A percentile compares a stretch with the other conserved stretches of the same genome.
phyloP scores from a whole-genome alignment of 2,797 vertebrate species.

The Clarias platycephalus region DNA sequence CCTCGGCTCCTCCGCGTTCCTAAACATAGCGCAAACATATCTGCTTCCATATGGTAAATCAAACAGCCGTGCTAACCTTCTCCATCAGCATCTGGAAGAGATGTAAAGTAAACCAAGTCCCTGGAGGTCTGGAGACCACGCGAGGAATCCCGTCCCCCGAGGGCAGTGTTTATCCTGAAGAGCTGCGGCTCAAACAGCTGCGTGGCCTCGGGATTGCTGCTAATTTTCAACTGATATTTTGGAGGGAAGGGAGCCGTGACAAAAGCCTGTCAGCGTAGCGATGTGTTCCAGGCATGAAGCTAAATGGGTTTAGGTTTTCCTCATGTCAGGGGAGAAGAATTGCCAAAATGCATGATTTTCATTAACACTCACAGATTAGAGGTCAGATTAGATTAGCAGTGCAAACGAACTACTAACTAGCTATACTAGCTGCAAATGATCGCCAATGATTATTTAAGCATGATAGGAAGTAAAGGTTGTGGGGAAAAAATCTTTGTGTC shows the following conservation, averaged over 20 bases:
- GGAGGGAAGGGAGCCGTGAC: background rate
- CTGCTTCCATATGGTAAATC: conserved; percentile 30
- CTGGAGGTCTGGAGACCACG: conserved; percentile 8
- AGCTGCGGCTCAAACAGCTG: conserved; percentile 18
- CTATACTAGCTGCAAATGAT: background rate
- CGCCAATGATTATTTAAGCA: background rate
- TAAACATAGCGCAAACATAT: conserved; percentile 35
- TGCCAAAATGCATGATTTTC: background rate
- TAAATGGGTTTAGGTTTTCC: background rate
- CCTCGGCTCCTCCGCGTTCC: conserved; percentile 16
- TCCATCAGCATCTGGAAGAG: background rate
- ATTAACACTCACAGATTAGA: too few relatives aligned
- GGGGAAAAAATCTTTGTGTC: background rate
- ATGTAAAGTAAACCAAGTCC: conserved; percentile 12
- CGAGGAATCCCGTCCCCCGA: conserved; percentile 1
- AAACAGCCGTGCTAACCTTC: conserved; percentile 6
- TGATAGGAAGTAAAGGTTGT: background rate
- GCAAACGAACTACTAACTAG: background rate
- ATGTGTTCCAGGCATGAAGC: background rate
- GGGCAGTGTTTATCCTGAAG: conserved; percentile 15
- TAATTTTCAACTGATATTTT: conserved; percentile 21
- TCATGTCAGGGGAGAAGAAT: background rate
- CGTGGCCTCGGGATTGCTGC: background rate
- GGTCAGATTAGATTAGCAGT: background rate
- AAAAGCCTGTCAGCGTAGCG: background rate